phyloP scores from a whole-genome alignment of 2,888 invertebrate species.

The Biston stratarius region DNA sequence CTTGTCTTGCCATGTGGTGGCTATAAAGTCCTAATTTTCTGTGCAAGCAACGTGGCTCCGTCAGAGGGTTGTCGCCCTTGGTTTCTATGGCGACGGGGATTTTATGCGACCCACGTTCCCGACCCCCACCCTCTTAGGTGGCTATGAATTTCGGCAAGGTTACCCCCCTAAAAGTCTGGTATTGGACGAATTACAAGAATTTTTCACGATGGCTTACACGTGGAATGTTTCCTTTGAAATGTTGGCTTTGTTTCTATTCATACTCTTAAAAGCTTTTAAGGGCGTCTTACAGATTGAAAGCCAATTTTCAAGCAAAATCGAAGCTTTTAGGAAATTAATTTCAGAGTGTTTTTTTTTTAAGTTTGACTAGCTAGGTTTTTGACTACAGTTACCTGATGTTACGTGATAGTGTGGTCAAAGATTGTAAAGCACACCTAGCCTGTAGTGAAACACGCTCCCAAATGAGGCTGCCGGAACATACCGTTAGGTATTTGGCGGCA shows the following conservation, averaged over 20 bases:
- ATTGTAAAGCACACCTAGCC: too few relatives aligned
- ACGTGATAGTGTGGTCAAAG: too few relatives aligned
- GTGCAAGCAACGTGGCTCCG: constrained; percentile 51
- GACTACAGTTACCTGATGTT: too few relatives aligned
- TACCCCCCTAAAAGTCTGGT: constrained; percentile 51
- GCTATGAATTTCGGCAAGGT: constrained; percentile 63
- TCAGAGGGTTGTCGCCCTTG: constrained; percentile 77
- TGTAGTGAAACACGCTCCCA: too few relatives aligned
- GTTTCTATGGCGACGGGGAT: constrained; percentile 74
- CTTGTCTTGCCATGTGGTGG: constrained; percentile 33
- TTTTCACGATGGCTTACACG: constrained; percentile 47
- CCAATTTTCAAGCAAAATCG: constrained; percentile 10
- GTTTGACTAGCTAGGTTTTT: too few relatives aligned
- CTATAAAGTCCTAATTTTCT: constrained; percentile 53
- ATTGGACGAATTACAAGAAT: constrained; percentile 50
- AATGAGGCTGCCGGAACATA: too few relatives aligned
- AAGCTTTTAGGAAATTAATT: not conserved
- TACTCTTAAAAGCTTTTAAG: constrained; percentile 19
- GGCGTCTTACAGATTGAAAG: constrained; percentile 15
- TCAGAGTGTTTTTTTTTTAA: not conserved
- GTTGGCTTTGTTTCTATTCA: constrained; percentile 26
- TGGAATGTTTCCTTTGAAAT: constrained; percentile 38
- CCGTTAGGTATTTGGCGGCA: too few relatives aligned
- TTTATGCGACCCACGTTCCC: constrained; percentile 75
- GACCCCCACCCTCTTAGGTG: constrained; percentile 51